Conservation (phyloP, 2,888 invertebrate species). For the Adineta ricciae region DNA sequence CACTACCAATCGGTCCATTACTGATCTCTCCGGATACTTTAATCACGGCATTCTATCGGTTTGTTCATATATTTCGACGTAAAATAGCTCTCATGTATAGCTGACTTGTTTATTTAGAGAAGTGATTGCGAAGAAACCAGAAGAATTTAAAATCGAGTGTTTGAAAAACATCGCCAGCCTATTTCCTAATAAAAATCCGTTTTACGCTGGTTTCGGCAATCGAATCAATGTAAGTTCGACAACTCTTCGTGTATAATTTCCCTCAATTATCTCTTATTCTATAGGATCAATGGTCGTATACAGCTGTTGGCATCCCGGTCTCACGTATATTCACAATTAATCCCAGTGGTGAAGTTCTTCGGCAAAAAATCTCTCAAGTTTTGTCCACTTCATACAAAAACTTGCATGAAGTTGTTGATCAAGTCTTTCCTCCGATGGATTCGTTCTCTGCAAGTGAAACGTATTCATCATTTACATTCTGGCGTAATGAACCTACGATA, state of each 20-base stretch:
- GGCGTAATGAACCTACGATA: not conserved
- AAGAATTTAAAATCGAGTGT: constrained; percentile 97
- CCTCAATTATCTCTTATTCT: not conserved
- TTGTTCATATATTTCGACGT: not conserved
- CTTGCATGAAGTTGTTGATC: constrained; percentile 85
- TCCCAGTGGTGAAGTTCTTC: constrained; percentile 72
- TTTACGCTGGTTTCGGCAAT: constrained; percentile 98
- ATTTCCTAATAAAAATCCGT: constrained; percentile 79
- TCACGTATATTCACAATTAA: constrained; percentile 94
- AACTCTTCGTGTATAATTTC: no score
- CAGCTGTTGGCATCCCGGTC: constrained; percentile 87
- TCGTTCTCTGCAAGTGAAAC: not conserved
- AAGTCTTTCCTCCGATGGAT: constrained; percentile 68
- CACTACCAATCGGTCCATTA: constrained; percentile 87
- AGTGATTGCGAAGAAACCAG: constrained; percentile 95
- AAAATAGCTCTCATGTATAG: not conserved
- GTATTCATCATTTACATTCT: constrained; percentile 26
- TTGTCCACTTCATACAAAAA: constrained; percentile 60
- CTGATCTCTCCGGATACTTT: constrained; percentile 91
- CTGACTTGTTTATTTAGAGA: constrained; percentile 56
- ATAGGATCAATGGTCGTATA: constrained; percentile 51
- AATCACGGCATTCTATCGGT: constrained; percentile 78
- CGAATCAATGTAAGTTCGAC: constrained; percentile 59
- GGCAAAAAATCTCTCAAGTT: not conserved
- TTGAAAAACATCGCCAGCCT: constrained; percentile 85